Conservation (phyloP, 2,888 invertebrate species). For the Orthosia incerta region DNA sequence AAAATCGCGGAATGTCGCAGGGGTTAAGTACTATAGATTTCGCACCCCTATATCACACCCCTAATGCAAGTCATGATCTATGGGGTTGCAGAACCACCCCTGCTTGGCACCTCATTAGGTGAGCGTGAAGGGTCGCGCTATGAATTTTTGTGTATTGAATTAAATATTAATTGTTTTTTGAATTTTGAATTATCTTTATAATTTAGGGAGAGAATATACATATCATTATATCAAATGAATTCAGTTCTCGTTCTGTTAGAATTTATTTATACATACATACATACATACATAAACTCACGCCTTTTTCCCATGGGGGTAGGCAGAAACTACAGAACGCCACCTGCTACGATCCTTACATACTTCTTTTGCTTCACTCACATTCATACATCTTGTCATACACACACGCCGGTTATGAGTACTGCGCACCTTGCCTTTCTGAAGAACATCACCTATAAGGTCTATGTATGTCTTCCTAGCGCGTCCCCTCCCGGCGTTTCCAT, state of each 20-base stretch:
- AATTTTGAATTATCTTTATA: constrained; percentile 1
- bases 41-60: constrained; percentile 66
- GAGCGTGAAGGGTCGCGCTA: constrained; percentile 51
- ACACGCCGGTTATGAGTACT: no score
- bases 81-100: constrained; percentile 64
- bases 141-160: constrained; percentile 65
- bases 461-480: no score
- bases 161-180: constrained; percentile 45
- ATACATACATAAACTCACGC: no score
- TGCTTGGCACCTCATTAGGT: constrained; percentile 66
- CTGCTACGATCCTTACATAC: no score
- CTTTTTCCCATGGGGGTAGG: no score
- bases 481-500: no score
- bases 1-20: constrained; percentile 56
- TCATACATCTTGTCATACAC: no score
- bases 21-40: constrained; percentile 64
- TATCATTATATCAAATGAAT: neutral
- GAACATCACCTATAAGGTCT: no score
- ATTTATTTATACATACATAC: no score
- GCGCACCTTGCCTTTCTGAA: no score
- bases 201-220: neutral
- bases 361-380: no score
- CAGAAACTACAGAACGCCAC: no score
- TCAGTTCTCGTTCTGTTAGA: neutral
- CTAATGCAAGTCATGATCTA: constrained; percentile 66